Conservation (phyloP, 2,797 vertebrate species). For the Cetoscarus ocellatus region DNA sequence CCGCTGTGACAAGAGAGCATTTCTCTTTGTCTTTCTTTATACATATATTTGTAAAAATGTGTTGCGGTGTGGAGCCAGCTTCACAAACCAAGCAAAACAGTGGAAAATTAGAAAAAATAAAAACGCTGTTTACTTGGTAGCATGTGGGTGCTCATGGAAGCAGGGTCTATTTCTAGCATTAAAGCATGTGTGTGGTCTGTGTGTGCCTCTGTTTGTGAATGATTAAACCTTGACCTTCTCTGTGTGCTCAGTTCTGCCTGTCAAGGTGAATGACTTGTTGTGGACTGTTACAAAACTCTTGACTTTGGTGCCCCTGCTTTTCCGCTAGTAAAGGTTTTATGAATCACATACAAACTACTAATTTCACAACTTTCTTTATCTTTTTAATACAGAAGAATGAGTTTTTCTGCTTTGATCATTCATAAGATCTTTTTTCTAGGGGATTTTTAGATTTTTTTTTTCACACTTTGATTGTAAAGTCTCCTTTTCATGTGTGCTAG, state of each 20-base stretch:
- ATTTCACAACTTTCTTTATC: background rate
- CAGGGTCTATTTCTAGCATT: slow-evolving; percentile 19
- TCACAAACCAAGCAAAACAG: slow-evolving; percentile 1
- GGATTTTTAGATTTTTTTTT: no score
- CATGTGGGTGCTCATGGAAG: slow-evolving; percentile 37
- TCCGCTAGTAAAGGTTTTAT: slow-evolving; percentile 10
- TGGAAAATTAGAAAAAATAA: background rate
- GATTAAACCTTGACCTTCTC: slow-evolving; percentile 57
- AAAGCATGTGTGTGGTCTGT: slow-evolving; percentile 11
- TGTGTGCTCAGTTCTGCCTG: slow-evolving; percentile 34
- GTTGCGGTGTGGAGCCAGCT: background rate
- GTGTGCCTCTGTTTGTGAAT: slow-evolving; percentile 43
- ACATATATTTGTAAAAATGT: no score
- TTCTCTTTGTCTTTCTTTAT: background rate
- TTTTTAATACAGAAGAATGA: no score
- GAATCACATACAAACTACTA: background rate
- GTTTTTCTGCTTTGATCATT: no score
- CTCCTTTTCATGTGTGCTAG: no score
- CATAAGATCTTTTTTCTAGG: no score
- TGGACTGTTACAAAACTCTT: slow-evolving; percentile 35
- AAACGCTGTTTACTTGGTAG: background rate
- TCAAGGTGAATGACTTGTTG: slow-evolving; percentile 58
- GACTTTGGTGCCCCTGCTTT: slow-evolving; percentile 17
- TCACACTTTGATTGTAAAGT: no score
- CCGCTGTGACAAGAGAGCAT: slow-evolving; percentile 11